Conservation (phyloP, 1,140 invertebrate genomes). For the Phymorhynchus buccinoides region DNA sequence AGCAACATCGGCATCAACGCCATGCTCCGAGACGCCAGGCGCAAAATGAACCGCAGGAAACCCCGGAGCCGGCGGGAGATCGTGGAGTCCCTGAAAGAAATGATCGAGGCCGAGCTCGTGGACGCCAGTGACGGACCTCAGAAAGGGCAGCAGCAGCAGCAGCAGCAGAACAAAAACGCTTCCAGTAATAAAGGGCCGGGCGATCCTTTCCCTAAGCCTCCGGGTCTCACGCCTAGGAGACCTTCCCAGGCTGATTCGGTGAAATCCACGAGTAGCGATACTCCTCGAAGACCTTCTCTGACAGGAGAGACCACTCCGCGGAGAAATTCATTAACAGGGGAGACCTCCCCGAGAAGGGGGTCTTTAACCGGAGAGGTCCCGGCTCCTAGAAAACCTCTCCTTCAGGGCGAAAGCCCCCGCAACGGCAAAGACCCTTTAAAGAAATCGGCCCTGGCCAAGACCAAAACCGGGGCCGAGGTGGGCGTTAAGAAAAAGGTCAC, state of each 20-base stretch:
- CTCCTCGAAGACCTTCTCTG: not conserved
- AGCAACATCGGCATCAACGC: conserved; percentile 30
- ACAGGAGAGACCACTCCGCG: not conserved
- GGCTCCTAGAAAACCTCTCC: not conserved
- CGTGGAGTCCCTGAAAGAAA: conserved; percentile 59
- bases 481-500: not conserved
- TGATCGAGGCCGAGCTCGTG: conserved; percentile 63
- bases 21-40: conserved; percentile 30
- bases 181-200: not conserved
- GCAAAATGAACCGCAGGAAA: conserved; percentile 46
- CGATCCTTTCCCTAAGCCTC: not conserved
- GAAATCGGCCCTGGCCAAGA: conserved; percentile 10
- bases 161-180: not conserved
- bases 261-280: not conserved
- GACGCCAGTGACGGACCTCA: conserved; percentile 8
- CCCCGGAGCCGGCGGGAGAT: conserved; percentile 64
- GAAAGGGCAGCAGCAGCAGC: not conserved
- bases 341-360: not conserved
- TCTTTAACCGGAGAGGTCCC: not conserved
- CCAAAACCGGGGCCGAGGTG: not conserved
- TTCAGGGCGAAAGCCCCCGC: not conserved
- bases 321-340: not conserved
- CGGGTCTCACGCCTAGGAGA: not conserved
- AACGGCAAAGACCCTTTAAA: not conserved
- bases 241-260: not conserved